These are phyloP conservation scores for Formica aserva DNA, from an alignment of 2,888 invertebrate species.

Conservation along the genomic window DNA sequence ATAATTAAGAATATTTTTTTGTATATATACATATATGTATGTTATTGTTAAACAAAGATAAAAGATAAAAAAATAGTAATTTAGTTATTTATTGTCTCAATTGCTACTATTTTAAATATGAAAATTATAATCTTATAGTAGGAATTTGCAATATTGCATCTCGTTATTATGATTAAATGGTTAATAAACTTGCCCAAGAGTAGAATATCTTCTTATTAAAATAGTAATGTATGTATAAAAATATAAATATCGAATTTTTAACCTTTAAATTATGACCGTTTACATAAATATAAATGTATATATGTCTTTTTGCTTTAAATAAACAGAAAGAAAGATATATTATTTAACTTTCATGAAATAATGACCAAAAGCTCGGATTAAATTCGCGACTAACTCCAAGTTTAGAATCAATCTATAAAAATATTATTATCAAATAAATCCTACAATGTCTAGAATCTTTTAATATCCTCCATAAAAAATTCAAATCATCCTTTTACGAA, in stretches of 20 bases:
- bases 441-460: background rate
- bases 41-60: background rate
- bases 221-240: background rate
- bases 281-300: background rate
- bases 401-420: background rate
- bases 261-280: background rate
- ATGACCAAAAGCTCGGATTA: background rate
- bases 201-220: background rate
- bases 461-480: background rate
- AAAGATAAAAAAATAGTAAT: background rate
- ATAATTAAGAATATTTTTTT: background rate
- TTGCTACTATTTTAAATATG: background rate
- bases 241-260: too few species aligned
- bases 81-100: background rate
- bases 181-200: background rate
- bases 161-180: slow-evolving; percentile 9
- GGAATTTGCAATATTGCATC: background rate
- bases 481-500: background rate
- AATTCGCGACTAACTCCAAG: background rate
- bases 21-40: too few species aligned
- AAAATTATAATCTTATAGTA: slow-evolving; percentile 13
- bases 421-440: background rate
- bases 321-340: background rate
- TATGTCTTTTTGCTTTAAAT: background rate
- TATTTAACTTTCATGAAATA: background rate